Evolutionary conservation across 2,888 invertebrate species (phyloP), one percentile per base, ranked within the genome.

Genomic region (Pemphredon lugubris): DNA sequence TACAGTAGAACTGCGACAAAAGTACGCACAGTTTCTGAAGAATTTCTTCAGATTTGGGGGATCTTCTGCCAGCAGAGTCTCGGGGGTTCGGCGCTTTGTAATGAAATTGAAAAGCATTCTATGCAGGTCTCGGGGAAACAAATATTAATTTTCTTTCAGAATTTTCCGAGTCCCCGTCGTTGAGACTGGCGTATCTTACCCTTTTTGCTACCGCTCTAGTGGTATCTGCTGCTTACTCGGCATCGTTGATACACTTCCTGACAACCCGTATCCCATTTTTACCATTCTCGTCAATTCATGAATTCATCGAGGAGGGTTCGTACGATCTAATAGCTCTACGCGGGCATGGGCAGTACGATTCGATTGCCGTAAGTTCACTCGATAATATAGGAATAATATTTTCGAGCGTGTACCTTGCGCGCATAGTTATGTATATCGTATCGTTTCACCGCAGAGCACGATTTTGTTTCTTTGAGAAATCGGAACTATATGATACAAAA

Each of bases 51-150:
- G 20, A 63, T 83, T 16, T 86, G 82, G 82, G 85, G 86, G 6
- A 83, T 86, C 32, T 77, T 85, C 21, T 87, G 87, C 34, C 83
- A 84, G 34, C 87, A 87, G 50, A 82, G 83, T n/a, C 57, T 84
- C 37, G 30, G 75, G 37, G 75, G 86, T 86, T 60, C 18, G n/a
- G 9, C 6, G 1, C 18, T 13, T n/a, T 5, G 0, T 2, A n/a
- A 3, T 23, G n/a, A 1, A 11, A n/a, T n/a, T 16, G 37, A 50
- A 4, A 32, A 9, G 11, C 7, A 2, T 11, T 1, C 16, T 32
- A 5, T 9, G 3, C 2, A 21, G 1, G 5, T 37, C 18, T 13
- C 30, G 20, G 11, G 0, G 1, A n/a, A n/a, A 7, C 32, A 5
- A 11, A 37, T 37, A 20, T 16, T 7, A 14, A 18, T 1, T 45